phyloP scores from a whole-genome alignment of 1,140 invertebrate genomes.

The Drosophila repletoides region DNA sequence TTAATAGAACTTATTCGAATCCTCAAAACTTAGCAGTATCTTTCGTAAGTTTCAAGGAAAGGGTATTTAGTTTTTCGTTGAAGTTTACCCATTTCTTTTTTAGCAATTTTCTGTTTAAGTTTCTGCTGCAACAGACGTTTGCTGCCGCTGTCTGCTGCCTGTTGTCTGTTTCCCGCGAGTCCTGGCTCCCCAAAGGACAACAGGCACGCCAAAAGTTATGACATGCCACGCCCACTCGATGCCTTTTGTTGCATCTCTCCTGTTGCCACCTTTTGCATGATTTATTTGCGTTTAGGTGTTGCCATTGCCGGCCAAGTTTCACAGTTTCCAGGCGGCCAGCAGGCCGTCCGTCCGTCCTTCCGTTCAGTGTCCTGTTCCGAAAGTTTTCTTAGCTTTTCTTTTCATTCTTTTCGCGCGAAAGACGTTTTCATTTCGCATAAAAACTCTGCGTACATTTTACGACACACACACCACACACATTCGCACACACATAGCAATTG shows the following conservation, averaged over 20 bases:
- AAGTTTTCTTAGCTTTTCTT: slow-evolving; percentile 15
- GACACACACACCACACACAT: slow-evolving; percentile 33
- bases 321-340: slow-evolving; percentile 3
- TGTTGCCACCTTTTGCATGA: slow-evolving; percentile 70
- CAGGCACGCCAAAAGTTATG: slow-evolving; percentile 59
- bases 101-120: slow-evolving; percentile 33
- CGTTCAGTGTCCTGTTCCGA: slow-evolving; percentile 1
- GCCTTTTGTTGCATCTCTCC: slow-evolving; percentile 11
- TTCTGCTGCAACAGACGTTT: slow-evolving; percentile 19
- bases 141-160: slow-evolving; percentile 3
- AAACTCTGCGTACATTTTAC: slow-evolving; percentile 53
- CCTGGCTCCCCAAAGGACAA: slow-evolving; percentile 2
- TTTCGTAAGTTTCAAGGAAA: too few species aligned
- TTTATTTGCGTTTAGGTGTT: slow-evolving; percentile 71
- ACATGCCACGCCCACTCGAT: slow-evolving; percentile 49
- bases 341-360: too few species aligned
- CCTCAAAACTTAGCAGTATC: too few species aligned
- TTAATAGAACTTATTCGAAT: too few species aligned
- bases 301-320: slow-evolving; percentile 51
- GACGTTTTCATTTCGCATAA: slow-evolving; percentile 65
- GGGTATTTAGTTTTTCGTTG: too few species aligned
- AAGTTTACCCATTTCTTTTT: slow-evolving; percentile 16
- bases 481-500: slow-evolving; percentile 14
- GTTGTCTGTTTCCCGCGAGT: slow-evolving; percentile 43
- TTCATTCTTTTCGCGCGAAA: slow-evolving; percentile 49